Conservation (phyloP, 2,113 vertebrate genomes). For the Xenopus laevis region DNA sequence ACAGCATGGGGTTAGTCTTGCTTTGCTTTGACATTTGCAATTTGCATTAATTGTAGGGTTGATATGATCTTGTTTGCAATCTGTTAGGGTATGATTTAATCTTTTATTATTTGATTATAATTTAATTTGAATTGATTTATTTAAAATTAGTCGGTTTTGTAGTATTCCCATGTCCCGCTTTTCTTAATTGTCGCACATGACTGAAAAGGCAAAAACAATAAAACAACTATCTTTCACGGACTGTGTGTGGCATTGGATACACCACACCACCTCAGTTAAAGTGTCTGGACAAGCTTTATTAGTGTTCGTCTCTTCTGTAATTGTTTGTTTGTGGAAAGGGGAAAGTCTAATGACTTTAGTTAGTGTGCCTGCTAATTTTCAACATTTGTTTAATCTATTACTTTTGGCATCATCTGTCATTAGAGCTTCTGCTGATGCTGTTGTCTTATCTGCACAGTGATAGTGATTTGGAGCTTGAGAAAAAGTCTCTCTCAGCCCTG, state of each 20-base stretch:
- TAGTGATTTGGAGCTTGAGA: conserved; percentile 50
- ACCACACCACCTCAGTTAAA: not conserved
- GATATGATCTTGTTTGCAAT: too few species aligned
- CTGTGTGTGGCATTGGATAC: not conserved
- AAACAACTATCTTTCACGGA: too few species aligned
- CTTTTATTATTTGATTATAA: too few species aligned
- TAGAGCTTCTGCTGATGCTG: conserved; percentile 36
- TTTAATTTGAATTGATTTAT: too few species aligned
- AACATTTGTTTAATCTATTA: conserved; percentile 62
- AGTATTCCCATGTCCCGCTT: too few species aligned
- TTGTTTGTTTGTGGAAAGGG: conserved; percentile 31
- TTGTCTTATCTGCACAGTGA: conserved; percentile 45
- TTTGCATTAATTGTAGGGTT: too few species aligned
- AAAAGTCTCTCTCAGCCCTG: conserved; percentile 48
- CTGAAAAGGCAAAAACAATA: too few species aligned
- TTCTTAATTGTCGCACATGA: too few species aligned
- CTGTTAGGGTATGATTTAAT: too few species aligned
- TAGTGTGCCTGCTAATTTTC: conserved; percentile 53
- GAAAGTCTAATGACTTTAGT: conserved; percentile 23
- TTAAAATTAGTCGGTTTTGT: too few species aligned
- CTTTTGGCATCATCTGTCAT: conserved; percentile 56
- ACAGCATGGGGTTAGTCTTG: too few species aligned
- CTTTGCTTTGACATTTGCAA: too few species aligned
- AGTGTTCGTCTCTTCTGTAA: not conserved
- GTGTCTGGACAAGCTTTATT: not conserved